A percentile compares a stretch with the other conserved stretches of the same genome.
Conservation (phyloP, 1,140 invertebrate genomes). For the Heliconius melpomene region DNA sequence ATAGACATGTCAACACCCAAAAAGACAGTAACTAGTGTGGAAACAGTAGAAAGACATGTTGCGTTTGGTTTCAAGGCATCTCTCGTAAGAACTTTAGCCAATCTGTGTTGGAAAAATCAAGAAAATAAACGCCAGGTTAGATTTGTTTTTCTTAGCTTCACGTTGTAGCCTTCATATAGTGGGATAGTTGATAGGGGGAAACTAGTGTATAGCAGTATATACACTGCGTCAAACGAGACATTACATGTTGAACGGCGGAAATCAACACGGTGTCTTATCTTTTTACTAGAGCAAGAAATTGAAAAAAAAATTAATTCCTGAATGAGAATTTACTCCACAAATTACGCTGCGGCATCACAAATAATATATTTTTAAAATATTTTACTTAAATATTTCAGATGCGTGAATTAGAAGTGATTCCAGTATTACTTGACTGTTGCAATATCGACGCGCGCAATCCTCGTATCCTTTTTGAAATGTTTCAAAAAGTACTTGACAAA, state of each 20-base stretch:
- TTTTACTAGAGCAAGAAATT: no score
- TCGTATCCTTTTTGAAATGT: conserved; percentile 81
- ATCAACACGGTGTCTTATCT: no score
- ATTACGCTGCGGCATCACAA: no score
- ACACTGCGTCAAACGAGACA: no score
- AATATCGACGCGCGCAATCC: conserved; percentile 92
- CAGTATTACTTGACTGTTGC: conserved; percentile 88
- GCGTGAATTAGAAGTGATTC: conserved; percentile 86
- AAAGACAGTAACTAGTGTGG: conserved; percentile 64
- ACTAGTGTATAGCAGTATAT: no score
- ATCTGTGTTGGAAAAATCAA: conserved; percentile 85
- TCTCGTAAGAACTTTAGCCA: conserved; percentile 87
- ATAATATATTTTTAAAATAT: background rate
- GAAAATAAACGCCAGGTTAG: conserved; percentile 86
- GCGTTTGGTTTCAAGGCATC: conserved; percentile 88
- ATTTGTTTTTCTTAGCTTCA: conserved; percentile 19
- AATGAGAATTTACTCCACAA: background rate
- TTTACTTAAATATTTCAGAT: conserved; percentile 60
- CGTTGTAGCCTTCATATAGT: no score
- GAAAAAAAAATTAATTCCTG: no score
- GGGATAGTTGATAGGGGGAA: no score
- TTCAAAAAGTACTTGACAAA: background rate
- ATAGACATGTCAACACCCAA: conserved; percentile 71
- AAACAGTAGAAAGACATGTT: conserved; percentile 77
- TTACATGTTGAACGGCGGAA: no score